Evolutionary conservation across 2,888 invertebrate genomes (phyloP), one percentile per base, ranked within the genome.

Genomic region (Cynaeus angustus): DNA sequence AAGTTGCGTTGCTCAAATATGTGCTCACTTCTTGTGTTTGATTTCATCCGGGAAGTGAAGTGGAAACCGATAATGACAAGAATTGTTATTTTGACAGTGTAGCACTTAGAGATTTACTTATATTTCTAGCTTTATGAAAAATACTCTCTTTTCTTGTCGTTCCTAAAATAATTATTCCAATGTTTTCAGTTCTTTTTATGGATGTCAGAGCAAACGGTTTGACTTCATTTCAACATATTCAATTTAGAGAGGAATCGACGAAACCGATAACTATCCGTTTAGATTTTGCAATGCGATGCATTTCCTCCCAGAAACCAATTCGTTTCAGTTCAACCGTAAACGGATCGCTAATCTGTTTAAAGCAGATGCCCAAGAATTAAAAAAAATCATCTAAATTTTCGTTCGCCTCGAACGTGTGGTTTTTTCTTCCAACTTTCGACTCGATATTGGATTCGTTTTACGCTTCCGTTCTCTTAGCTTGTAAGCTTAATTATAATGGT

Each of bases 291-390:
- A 28, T 16, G 30, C 14, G 33, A 30, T 59, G 59, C 59, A 59
- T 59, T 46, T 59, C 46, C 46, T 46, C 59, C 16, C 59, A 41
- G 45, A 55, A 59, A 59, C 59, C 59, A 59, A 59, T 59, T 59
- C 59, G 45, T 30, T 12, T 16, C 59, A 30, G 30, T 45, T 59
- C 59, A 46, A 46, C 46, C 59, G 41, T 41, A 10, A 59, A 61
- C 61, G 50, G 46, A 61, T 50, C 13, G 48, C 33, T 59, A 46
- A 61, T 61, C 61, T 61, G 41, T 61, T 61, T 61, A 61, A 61
- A 61, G 37, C 48, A 50, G 28, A 59, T 21, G 12, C 46, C 37
- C 5, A 33, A 50, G 61, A 61, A 50, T 50, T 13, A 37, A 61
- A 50, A 46, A 45, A 43, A 46, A 33, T 21, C 28, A 21, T n/a